phyloP scores from a whole-genome alignment of 1,140 invertebrate genomes.

The Lethrus apterus region DNA sequence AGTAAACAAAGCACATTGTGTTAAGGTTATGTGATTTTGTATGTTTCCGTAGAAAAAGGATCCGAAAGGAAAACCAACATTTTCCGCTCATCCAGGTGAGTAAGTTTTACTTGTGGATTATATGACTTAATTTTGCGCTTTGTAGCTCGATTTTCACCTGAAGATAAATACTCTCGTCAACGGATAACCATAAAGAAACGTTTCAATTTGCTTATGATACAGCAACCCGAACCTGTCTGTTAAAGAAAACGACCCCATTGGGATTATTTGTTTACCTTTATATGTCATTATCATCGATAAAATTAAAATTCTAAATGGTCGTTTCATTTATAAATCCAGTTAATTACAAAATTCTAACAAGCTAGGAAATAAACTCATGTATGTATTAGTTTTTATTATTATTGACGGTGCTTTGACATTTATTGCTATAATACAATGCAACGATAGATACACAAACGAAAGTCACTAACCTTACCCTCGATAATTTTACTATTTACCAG shows the following conservation, averaged over 20 bases:
- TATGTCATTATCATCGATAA: too few relatives aligned
- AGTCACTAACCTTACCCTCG: slow-evolving; percentile 19
- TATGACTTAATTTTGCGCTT: slow-evolving; percentile 29
- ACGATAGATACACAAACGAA: too few relatives aligned
- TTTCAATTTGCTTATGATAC: slow-evolving; percentile 82
- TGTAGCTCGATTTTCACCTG: slow-evolving; percentile 88
- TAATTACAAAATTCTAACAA: too few relatives aligned
- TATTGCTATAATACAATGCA: slow-evolving; percentile 7
- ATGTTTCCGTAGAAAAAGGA: slow-evolving; percentile 60
- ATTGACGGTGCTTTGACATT: slow-evolving; percentile 1
- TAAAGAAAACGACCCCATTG: too few relatives aligned
- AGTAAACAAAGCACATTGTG: slow-evolving; percentile 10
- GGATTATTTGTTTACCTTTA: too few relatives aligned
- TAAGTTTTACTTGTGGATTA: not conserved
- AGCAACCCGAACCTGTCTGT: slow-evolving; percentile 67
- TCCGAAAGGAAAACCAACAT: slow-evolving; percentile 67
- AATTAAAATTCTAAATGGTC: too few relatives aligned
- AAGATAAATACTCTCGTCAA: slow-evolving; percentile 90
- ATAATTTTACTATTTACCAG: slow-evolving; percentile 14
- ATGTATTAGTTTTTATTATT: slow-evolving; percentile 11
- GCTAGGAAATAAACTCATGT: too few relatives aligned
- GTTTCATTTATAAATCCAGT: too few relatives aligned
- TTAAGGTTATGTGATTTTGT: slow-evolving; percentile 15
- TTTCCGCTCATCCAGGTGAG: slow-evolving; percentile 81
- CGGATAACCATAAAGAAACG: slow-evolving; percentile 85